Evolutionary conservation across 1,140 invertebrate species (phyloP), one percentile per base, ranked within the genome.

Genomic region (Pseudomyrmex gracilis): DNA sequence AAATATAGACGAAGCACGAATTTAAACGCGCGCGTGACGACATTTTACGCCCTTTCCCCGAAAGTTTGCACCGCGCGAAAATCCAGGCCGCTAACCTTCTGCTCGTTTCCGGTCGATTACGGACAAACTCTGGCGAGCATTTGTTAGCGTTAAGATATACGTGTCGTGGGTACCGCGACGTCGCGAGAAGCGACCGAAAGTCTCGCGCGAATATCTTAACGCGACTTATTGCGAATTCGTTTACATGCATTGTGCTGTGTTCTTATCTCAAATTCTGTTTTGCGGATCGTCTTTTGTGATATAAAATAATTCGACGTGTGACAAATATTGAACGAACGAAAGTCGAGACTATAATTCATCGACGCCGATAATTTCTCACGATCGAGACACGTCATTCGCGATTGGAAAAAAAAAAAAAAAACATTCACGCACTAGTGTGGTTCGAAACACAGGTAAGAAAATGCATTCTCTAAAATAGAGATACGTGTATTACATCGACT

Each of bases 91-190:
- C 24, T 55, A 34, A 34, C 34, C 34, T 34, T 5, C 17, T 12
- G 53, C 63, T 17, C 49, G 34, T 68, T 77, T 77, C 63, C 74
- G 49, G 63, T 77, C 74, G 74, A 68, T 68, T 77, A 77, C 61
- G 13, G 73, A 67, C 53, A 66, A 66, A 66, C 24, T 77, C 64
- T 77, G 24, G 13, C 49, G 47, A 17, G 2, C 51, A 77, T 68
- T 77, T 55, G 63, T 67, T 49, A 57, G 20, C 49, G 74, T 77
- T 68, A 77, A 77, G 47, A 61, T 45, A 58, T 70, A 49, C 64
- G 64, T 20, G 51, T 43, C 71, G 71, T 34, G 45, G 55, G 43
- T 55, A 45, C 17, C 71, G 34, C 34, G 34, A 55, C 24, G 68
- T 63, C 73, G 58, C 43, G 58, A 15, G 7, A 9, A 43, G 73